These are phyloP conservation scores for Melopsittacus undulatus DNA, from an alignment of 2,797 vertebrate species.

Conservation along the genomic window DNA sequence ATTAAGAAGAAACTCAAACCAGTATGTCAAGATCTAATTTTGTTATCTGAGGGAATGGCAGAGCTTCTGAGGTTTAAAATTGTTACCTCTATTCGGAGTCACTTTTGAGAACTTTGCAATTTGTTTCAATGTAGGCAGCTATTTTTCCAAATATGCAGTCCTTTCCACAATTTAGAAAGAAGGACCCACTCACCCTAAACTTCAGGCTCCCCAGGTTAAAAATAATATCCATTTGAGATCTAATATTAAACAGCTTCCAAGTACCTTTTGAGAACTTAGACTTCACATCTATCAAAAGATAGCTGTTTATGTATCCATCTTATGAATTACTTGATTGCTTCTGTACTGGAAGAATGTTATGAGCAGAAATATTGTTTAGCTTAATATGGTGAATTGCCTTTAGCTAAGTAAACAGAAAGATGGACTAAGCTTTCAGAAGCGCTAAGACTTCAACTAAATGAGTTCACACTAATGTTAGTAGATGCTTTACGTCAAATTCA, in stretches of 20 bases:
- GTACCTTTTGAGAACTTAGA: not conserved
- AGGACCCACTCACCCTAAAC: not conserved
- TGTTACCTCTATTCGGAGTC: not conserved
- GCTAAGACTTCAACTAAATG: not conserved
- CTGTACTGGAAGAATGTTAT: not conserved
- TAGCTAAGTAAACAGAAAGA: not conserved
- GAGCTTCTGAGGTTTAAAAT: not conserved
- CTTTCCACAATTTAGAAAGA: not conserved
- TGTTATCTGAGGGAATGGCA: not conserved
- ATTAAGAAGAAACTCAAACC: not conserved
- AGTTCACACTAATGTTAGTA: not conserved
- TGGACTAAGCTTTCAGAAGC: not conserved
- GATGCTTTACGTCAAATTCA: not conserved
- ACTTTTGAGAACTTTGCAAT: not conserved
- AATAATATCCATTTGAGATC: not conserved
- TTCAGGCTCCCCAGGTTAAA: not conserved
- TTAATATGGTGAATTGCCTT: not conserved
- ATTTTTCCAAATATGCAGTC: not conserved
- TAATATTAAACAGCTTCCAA: not conserved
- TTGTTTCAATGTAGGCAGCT: not conserved
- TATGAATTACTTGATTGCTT: not conserved
- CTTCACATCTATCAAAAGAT: not conserved
- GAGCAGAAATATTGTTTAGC: not conserved
- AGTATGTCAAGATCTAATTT: not conserved
- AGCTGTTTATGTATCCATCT: not conserved